Conservation (phyloP, 2,888 invertebrate species). For the Heliothis peltigera region DNA sequence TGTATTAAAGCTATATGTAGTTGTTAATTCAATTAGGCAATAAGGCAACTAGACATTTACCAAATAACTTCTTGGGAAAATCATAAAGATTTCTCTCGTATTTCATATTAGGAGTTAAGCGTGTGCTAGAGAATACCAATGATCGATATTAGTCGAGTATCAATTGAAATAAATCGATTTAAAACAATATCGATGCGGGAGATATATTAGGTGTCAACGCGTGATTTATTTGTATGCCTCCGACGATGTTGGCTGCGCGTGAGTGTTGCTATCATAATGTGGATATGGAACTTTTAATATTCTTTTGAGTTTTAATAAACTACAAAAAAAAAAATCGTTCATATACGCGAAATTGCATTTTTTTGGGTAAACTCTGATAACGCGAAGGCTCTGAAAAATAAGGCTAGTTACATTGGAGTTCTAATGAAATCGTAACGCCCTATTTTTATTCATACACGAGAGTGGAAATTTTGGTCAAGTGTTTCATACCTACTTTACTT, state of each 20-base stretch:
- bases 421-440: too few species aligned
- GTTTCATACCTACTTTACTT: too few species aligned
- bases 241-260: slow-evolving; percentile 44
- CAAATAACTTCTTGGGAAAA: slow-evolving; percentile 41
- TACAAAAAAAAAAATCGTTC: too few species aligned
- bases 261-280: slow-evolving; percentile 29
- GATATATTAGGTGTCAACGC: slow-evolving; percentile 84
- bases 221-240: slow-evolving; percentile 81
- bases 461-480: too few species aligned
- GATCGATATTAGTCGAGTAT: slow-evolving; percentile 68
- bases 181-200: slow-evolving; percentile 75
- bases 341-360: too few species aligned
- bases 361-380: too few species aligned
- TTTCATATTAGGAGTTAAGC: slow-evolving; percentile 64
- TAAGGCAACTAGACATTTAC: slow-evolving; percentile 45
- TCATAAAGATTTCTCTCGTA: slow-evolving; percentile 52
- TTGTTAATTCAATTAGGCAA: not conserved
- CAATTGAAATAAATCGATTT: slow-evolving; percentile 65
- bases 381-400: too few species aligned
- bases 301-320: not conserved
- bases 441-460: too few species aligned
- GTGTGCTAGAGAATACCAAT: slow-evolving; percentile 63
- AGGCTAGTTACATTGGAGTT: too few species aligned
- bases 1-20: too few species aligned
- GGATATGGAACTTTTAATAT: slow-evolving; percentile 38